Conservation (phyloP, 2,113 vertebrate species). For the Misgurnus mizolepis region DNA sequence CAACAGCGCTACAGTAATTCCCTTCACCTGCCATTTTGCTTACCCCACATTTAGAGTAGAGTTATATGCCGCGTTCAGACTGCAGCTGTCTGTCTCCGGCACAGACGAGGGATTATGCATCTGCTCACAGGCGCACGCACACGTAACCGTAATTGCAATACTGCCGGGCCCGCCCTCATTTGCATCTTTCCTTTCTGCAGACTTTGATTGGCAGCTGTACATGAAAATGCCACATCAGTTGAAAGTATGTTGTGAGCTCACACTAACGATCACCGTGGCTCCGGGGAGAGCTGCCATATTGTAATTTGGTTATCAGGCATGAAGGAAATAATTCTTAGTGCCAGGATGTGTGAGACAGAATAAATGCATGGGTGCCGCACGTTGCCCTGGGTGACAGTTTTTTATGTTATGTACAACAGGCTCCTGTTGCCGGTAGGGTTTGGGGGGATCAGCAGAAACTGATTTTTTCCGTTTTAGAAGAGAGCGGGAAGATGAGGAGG, state of each 20-base stretch:
- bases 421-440: conserved; percentile 94
- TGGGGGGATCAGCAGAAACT: conserved; percentile 41
- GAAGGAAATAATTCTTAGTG: conserved; percentile 99
- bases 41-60: conserved; percentile 60
- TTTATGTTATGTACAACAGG: conserved; percentile 99
- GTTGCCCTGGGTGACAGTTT: conserved; percentile 99
- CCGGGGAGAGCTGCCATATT: conserved; percentile 99
- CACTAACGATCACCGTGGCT: conserved; percentile 97
- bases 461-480: conserved; percentile 26
- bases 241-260: conserved; percentile 99
- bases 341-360: conserved; percentile 98
- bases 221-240: conserved; percentile 99
- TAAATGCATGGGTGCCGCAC: conserved; percentile 97
- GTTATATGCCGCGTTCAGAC: conserved; percentile 71
- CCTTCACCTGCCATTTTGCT: conserved; percentile 66
- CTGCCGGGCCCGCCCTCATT: conserved; percentile 88
- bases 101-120: conserved; percentile 81
- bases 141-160: conserved; percentile 88
- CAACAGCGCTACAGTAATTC: conserved; percentile 58
- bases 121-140: conserved; percentile 55
- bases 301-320: conserved; percentile 99
- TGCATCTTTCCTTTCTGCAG: conserved; percentile 82
- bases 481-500: conserved; percentile 52
- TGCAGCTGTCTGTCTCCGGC: conserved; percentile 90
- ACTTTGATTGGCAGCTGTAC: conserved; percentile 99